Conservation (phyloP, 2,888 invertebrate genomes). For the Volucella bombylans region DNA sequence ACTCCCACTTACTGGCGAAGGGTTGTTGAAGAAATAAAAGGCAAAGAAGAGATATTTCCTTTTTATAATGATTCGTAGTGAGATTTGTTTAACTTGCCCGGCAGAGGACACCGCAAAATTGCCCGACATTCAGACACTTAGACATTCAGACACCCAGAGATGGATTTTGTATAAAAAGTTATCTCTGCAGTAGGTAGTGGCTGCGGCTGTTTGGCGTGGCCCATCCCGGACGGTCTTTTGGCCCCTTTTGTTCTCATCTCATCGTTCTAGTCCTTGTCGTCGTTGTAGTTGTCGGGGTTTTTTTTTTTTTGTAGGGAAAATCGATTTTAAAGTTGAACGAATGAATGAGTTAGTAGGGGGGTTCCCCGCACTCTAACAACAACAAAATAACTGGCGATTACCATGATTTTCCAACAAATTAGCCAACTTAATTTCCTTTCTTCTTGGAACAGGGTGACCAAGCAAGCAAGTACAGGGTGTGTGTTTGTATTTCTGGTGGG, state of each 20-base stretch:
- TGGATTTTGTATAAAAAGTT: constrained; percentile 62
- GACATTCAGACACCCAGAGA: constrained; percentile 70
- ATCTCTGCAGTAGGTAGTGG: constrained; percentile 52
- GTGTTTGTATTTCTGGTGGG: not conserved
- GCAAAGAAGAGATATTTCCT: constrained; percentile 24
- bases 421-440: constrained; percentile 73
- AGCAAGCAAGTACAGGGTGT: too few species aligned
- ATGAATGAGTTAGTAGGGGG: not conserved
- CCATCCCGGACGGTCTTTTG: not conserved
- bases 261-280: not conserved
- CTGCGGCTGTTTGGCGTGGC: too few species aligned
- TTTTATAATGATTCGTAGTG: constrained; percentile 58
- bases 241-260: not conserved
- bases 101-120: constrained; percentile 18
- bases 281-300: constrained; percentile 39
- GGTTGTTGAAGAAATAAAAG: constrained; percentile 14
- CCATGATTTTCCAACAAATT: constrained; percentile 74
- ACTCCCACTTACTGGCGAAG: constrained; percentile 20
- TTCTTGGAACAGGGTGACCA: not conserved
- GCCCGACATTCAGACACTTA: constrained; percentile 48
- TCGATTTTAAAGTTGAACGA: constrained; percentile 55
- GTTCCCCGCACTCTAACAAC: constrained; percentile 7
- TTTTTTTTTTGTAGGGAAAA: constrained; percentile 52
- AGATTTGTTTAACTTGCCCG: constrained; percentile 53
- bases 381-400: constrained; percentile 69